Conservation (phyloP, 37 sponge, comb jelly and placozoan genomes). For the Halichondria panicea region DNA sequence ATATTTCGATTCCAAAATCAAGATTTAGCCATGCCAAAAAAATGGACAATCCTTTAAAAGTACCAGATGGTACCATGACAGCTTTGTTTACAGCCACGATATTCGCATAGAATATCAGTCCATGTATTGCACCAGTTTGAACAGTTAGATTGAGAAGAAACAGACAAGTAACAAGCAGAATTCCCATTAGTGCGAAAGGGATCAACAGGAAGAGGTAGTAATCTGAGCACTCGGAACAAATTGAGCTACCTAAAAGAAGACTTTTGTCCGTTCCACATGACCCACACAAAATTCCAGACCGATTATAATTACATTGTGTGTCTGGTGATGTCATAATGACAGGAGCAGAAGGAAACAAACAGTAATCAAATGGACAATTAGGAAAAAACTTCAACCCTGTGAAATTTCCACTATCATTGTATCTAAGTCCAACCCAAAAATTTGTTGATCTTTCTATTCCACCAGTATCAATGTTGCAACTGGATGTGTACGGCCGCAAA, state of each 20-base stretch:
- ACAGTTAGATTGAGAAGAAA: constrained; percentile 33
- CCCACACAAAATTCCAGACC: constrained; percentile 36
- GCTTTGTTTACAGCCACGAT: constrained; percentile 9
- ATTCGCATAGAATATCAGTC: constrained; percentile 23
- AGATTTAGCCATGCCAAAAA: constrained; percentile 27
- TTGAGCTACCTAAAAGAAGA: constrained; percentile 12
- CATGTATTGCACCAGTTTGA: constrained; percentile 20
- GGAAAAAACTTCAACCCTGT: neutral
- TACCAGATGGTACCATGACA: constrained; percentile 13
- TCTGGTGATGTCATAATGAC: neutral
- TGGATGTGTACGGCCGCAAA: too few relatives aligned
- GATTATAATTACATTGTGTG: neutral
- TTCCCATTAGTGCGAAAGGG: constrained; percentile 10
- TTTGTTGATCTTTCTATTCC: too few relatives aligned
- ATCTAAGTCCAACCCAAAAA: constrained; percentile 1
- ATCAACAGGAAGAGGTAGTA: neutral
- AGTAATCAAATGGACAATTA: constrained; percentile 7
- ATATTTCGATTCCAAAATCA: too few relatives aligned
- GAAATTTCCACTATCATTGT: neutral
- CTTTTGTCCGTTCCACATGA: constrained; percentile 21
- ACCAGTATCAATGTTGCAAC: too few relatives aligned
- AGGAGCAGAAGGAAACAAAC: neutral
- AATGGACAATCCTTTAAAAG: neutral
- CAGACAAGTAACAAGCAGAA: constrained; percentile 22
- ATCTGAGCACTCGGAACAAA: constrained; percentile 29